Evolutionary conservation across 2,888 invertebrate species (phyloP), one percentile per base, ranked within the genome.

Genomic region (Melieria picta): DNA sequence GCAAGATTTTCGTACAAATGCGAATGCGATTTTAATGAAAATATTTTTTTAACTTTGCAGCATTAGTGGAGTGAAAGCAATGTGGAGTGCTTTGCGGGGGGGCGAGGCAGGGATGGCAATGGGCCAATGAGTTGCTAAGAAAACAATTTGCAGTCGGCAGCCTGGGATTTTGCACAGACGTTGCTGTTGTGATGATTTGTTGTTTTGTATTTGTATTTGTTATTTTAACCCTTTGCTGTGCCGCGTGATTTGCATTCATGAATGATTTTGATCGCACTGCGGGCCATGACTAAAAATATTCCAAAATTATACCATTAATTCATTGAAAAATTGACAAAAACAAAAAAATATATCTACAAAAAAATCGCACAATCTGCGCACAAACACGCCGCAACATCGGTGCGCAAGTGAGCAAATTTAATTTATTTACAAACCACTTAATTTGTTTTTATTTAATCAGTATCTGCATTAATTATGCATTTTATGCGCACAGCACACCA

Each of bases 351-450:
- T 30, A 30, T 30, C n/a, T 30, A 3, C 2, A 30, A 30, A 30
- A 30, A 30, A 30, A 30, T 30, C 30, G 30, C 30, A 30, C 30
- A 30, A 30, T 16, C 30, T 30, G 30, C 30, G 2, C 30, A 30
- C 30, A 30, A 30, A 30, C 30, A 30, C 30, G 30, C 30, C 30
- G 30, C 30, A 30, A 30, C 30, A 30, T 30, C 30, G 30, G 3
- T 2, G 30, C 30, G 2, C 30, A 30, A 30, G 3, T 30, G 30
- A 45, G 16, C 9, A 66, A 7, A 48, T 80, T 77, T 73, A 80
- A 80, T 81, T 84, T 83, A 83, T 83, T 83, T 81, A 81, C 79
- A 79, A 84, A 82, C 83, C 84, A 77, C 82, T 82, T 82, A 81
- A 84, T 82, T 80, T 83, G 79, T 83, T 84, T 82, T 79, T 82